Evolutionary conservation across 2,888 invertebrate species (phyloP).

Genomic region (Lysandra bellargus): DNA sequence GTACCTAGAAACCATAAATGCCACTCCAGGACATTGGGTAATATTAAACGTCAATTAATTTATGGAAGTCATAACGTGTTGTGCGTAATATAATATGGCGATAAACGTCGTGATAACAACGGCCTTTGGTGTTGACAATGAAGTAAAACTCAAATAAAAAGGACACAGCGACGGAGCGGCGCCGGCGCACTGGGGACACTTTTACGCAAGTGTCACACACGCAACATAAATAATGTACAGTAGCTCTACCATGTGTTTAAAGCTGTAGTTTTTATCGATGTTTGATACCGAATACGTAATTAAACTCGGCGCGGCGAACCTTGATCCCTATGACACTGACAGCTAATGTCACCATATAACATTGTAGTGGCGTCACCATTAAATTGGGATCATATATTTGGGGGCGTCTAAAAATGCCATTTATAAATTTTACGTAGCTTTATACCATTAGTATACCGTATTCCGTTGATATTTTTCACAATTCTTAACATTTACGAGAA

Average conservation of each 20-base stretch:
- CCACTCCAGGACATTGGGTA: background rate
- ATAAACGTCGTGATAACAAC: constrained; percentile 22
- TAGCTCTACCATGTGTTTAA: background rate
- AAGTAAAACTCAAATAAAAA: constrained; percentile 36
- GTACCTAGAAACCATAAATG: background rate
- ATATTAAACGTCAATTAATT: constrained; percentile 24
- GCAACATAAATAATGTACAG: background rate
- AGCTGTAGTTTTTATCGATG: no score
- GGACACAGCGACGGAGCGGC: constrained; percentile 45
- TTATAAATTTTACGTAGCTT: no score
- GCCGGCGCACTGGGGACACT: constrained; percentile 48
- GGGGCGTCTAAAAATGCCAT: no score
- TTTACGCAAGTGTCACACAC: constrained; percentile 17
- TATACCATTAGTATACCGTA: no score
- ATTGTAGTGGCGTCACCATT: no score
- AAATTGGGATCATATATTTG: no score
- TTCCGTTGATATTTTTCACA: no score
- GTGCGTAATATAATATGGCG: constrained; percentile 8
- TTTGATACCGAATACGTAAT: no score
- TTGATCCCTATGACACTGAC: no score
- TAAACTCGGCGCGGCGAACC: no score
- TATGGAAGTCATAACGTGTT: constrained; percentile 11
- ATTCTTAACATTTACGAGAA: no score
- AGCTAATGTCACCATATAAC: no score
- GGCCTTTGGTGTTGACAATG: constrained; percentile 27